A percentile compares a stretch with the other conserved stretches of the same genome.
Conservation (phyloP, 2,113 vertebrate genomes). For the Grus americana region DNA sequence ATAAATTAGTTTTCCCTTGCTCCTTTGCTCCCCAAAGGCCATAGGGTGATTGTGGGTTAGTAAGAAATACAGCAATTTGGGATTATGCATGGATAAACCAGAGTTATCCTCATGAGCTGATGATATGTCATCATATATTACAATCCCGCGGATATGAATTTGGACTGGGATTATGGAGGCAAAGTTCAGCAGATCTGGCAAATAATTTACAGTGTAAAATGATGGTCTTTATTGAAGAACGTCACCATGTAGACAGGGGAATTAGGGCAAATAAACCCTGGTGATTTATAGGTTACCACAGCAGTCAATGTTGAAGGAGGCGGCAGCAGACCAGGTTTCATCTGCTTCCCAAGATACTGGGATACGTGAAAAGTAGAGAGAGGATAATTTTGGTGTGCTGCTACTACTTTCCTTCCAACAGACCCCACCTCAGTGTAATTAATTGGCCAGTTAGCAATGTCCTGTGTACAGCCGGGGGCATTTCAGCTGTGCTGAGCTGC, state of each 20-base stretch:
- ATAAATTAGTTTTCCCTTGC: conserved; percentile 15
- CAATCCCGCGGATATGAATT: neutral
- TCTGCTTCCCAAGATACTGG: neutral
- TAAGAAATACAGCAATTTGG: conserved; percentile 31
- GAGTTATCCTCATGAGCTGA: neutral
- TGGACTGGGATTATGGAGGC: neutral
- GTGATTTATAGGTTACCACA: conserved; percentile 22
- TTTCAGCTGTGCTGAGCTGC: neutral
- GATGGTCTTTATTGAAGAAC: neutral
- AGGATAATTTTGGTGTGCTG: neutral
- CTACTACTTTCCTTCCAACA: neutral
- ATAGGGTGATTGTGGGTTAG: neutral
- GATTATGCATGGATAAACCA: conserved; percentile 25
- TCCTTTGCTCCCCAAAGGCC: conserved; percentile 18
- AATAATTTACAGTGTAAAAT: conserved; percentile 22
- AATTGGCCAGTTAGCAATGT: fast-evolving
- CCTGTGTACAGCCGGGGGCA: fast-evolving
- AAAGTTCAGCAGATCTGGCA: conserved; percentile 20
- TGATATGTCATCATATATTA: conserved; percentile 8
- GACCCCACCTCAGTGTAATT: neutral
- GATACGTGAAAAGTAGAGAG: neutral
- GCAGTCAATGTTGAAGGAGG: neutral
- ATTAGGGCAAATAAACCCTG: conserved; percentile 20
- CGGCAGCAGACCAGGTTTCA: neutral
- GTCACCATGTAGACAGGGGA: neutral